Evolutionary conservation across 2,888 invertebrate genomes (phyloP).

Genomic region (Phalera bucephala): DNA sequence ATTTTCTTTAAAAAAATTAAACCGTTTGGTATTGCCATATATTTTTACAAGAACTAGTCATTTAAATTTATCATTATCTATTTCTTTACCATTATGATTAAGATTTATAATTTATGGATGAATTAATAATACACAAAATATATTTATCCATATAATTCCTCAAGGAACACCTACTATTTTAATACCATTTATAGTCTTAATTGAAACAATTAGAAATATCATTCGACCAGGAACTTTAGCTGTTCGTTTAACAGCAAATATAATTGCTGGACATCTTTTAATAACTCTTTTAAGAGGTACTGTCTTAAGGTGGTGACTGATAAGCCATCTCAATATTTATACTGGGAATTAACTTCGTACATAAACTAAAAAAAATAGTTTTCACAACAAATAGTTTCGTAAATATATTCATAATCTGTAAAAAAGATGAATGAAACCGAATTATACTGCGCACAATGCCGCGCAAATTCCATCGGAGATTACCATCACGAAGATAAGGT

Average conservation of each 20-base stretch:
- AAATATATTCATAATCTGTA: no score
- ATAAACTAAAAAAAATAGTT: no score
- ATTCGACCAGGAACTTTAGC: conserved; percentile 88
- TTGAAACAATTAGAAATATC: conserved; percentile 89
- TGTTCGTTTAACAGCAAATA: no score
- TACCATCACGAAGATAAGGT: conserved; percentile 19
- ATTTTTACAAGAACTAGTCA: conserved; percentile 88
- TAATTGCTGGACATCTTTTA: conserved; percentile 87
- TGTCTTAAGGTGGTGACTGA: no score
- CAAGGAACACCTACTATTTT: conserved; percentile 85
- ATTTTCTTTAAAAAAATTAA: no score
- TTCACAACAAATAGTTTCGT: no score
- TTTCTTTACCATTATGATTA: conserved; percentile 86
- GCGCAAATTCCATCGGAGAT: conserved; percentile 8
- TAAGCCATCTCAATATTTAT: no score
- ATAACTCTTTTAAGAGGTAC: conserved; percentile 82
- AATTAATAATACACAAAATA: conserved; percentile 84
- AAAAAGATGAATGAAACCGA: no score
- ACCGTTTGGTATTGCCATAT: conserved; percentile 88
- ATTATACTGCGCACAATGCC: no score
- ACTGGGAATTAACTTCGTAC: no score
- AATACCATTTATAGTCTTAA: conserved; percentile 89
- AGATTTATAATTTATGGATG: conserved; percentile 86
- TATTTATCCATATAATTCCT: conserved; percentile 87
- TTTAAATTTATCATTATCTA: conserved; percentile 80